Evolutionary conservation across 2,113 vertebrate species (phyloP), one percentile per base, ranked within the genome.

Genomic region (Campylorhamphus procurvoides): DNA sequence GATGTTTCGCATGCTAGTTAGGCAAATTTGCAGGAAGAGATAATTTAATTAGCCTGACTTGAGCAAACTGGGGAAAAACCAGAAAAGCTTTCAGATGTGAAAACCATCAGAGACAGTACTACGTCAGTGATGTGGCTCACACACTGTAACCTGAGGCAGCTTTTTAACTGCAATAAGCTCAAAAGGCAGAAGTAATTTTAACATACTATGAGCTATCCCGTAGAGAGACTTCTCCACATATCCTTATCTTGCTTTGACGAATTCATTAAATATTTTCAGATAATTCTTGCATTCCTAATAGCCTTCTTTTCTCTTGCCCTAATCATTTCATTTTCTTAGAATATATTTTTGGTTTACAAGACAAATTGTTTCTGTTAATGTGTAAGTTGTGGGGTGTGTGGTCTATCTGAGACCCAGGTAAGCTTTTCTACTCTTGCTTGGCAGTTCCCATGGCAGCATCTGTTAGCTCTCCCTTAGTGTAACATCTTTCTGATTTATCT

Each of bases 401-500:
- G 63, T 68, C 59, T 53, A 1, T 63, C 53, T 76, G 71, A 88
- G 75, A 91, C 42, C 71, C 63, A 62, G 67, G 78, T 42, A 86
- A 77, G 90, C 39, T 88, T 88, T 74, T 55, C 59, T 42, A 0
- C 72, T 88, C 35, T 55, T 50, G 42, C 82, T 80, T 67, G 84
- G 75, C 85, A 90, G 94, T 95, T 96, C 95, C 90, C 85, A 92
- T 93, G 94, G 91, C 89, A 96, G 93, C 91, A 80, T 76, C 75
- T 59, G 24, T 93, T 94, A 85, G 81, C 59, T 88, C 82, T 87
- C 39, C 37, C 79, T 76, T 90, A 55, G 50, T 59, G 89, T 87
- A 83, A 84, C 63, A 63, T 69, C 87, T 17, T 87, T 74, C 90
- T 86, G 93, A 96, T 96, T 91, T 96, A 90, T 89, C 83, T 90